phyloP scores from a whole-genome alignment of 2,888 invertebrate species.

The Didymodactylos carnosus region DNA sequence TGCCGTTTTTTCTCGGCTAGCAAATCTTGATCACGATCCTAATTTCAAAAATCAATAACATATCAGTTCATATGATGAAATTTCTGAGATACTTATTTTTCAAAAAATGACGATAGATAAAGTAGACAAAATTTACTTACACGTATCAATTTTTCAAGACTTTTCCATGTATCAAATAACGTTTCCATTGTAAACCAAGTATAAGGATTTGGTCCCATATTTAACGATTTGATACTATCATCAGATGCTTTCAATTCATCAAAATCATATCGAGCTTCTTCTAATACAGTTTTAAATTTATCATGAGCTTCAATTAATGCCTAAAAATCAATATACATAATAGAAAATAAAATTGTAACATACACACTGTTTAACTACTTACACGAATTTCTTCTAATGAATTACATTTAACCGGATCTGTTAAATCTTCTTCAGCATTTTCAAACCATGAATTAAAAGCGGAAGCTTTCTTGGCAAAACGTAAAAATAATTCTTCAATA shows the following conservation, averaged over 20 bases:
- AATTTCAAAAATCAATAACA: conserved; percentile 23
- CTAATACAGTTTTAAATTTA: conserved; percentile 80
- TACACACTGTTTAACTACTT: no score
- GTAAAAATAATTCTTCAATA: conserved; percentile 82
- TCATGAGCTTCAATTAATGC: conserved; percentile 89
- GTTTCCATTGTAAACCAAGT: conserved; percentile 99
- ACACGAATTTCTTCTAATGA: conserved; percentile 76
- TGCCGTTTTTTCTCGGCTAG: conserved; percentile 51
- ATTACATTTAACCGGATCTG: conserved; percentile 96
- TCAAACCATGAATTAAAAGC: conserved; percentile 99
- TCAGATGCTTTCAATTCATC: conserved; percentile 84
- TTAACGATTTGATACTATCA: conserved; percentile 90
- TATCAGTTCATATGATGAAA: not conserved
- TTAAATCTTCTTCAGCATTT: conserved; percentile 96
- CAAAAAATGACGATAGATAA: no score
- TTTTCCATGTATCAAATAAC: conserved; percentile 79
- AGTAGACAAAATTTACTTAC: no score
- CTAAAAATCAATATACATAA: conserved; percentile 41
- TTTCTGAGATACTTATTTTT: no score
- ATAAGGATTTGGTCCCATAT: conserved; percentile 96
- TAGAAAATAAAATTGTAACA: conserved; percentile 11
- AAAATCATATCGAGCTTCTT: conserved; percentile 91
- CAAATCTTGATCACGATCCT: conserved; percentile 56
- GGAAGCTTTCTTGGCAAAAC: conserved; percentile 97
- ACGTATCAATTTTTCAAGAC: conserved; percentile 26